Percentiles rank a stretch among this genome's conserved stretches.
Conservation (phyloP, 2,113 vertebrate genomes). For the Hippocampus abdominalis region DNA sequence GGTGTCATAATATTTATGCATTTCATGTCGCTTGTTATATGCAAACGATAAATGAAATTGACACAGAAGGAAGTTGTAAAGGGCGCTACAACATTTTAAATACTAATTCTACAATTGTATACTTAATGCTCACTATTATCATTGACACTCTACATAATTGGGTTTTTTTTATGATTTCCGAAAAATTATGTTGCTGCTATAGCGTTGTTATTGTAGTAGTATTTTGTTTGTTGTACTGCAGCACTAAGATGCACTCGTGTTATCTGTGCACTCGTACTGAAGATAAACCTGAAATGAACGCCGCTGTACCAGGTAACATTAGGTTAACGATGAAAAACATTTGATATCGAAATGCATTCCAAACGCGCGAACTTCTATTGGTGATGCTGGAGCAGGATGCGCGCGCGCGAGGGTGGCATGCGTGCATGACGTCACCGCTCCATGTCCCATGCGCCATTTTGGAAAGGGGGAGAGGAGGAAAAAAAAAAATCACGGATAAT, state of each 20-base stretch:
- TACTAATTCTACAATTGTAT: neutral
- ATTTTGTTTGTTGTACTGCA: neutral
- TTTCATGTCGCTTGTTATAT: neutral
- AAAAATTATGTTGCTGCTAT: neutral
- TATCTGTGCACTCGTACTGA: neutral
- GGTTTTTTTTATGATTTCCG: neutral
- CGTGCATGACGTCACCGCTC: conserved; percentile 71
- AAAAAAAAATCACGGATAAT: conserved; percentile 74
- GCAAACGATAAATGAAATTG: neutral
- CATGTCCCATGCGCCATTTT: conserved; percentile 74
- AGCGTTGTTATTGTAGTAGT: neutral
- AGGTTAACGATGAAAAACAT: neutral
- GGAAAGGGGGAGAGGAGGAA: conserved; percentile 30
- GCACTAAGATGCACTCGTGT: neutral
- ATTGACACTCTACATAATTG: neutral
- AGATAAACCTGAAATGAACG: neutral
- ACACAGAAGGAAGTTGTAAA: neutral
- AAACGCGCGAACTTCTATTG: neutral
- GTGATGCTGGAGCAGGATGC: conserved; percentile 54
- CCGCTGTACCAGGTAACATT: neutral
- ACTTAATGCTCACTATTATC: neutral
- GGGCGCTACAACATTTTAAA: neutral
- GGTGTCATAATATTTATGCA: conserved; percentile 6
- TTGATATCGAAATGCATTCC: conserved; percentile 1
- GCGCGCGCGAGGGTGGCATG: conserved; percentile 67